Base-by-base conservation (phyloP, 2,113 vertebrate genomes). In the Lipophrys pholis region DNA sequence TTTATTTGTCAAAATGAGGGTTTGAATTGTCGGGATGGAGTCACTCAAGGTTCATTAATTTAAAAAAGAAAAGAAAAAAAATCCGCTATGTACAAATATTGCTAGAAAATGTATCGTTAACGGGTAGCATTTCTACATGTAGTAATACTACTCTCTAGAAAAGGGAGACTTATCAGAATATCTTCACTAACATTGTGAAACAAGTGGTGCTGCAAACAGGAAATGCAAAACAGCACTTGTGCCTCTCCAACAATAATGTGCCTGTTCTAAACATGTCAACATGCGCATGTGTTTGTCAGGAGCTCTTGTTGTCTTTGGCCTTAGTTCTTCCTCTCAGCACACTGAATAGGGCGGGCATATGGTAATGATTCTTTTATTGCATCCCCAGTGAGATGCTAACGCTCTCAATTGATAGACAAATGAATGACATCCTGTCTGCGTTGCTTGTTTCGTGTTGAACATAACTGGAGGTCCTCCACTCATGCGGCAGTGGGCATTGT, bases 401-500 rank as follows among this genome's bases (percentile, higher is more conserved):
- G 63, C 72, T 76, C 52, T 71, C 79, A 81, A 73, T 81, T 89
- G 86, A 85, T 68, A 69, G 80, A 87, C 85, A 82, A 90, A 88
- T 81, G 84, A 90, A 88, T 81, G 63, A 69, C 84, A 70, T 81
- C 74, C 65, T 82, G 82, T 91, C 71, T 70, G 64, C 51, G 55
- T 83, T 51, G 65, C 71, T 83, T 51, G 56, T 84, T 78, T 83
- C 49, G 45, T 86, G 87, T 86, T 86, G 41, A 83, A 86, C 73
- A 86, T 78, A 76, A 85, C 46, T 85, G 15, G 30, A 88, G 80
- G 78, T 72, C 76, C 75, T 90, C 87, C 78, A 87, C 87, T 87
- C 64, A 85, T 82, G 80, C 81, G 60, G 67, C 76, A 70, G 69
- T 36, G 60, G 36, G 50, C 73, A 87, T 91, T 91, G 81, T 90